Evolutionary conservation across 2,888 invertebrate species (phyloP), one percentile per base, ranked within the genome.

Genomic region (Cheilosia scutellata): DNA sequence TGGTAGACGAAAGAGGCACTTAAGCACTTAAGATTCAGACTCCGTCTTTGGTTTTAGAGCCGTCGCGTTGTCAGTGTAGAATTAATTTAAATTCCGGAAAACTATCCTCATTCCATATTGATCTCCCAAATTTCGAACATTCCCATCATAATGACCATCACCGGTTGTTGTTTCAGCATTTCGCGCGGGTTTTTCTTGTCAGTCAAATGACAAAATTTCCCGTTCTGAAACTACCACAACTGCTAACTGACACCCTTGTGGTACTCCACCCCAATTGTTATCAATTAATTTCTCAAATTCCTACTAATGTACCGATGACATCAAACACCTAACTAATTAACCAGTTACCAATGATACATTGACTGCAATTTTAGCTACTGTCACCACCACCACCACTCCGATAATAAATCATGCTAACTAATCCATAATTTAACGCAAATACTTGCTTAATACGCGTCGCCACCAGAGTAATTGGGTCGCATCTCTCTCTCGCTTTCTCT

Each of bases 371-470:
- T 13, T 5, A 31, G 49, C 49, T 20, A 20, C 6, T 49, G 11
- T 49, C 49, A 11, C 27, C 33, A 13, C 16, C 51, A 62, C 49
- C 4, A 33, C 9, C 25, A 27, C 63, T 47, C 47, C 58, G 66
- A 77, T 72, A 82, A 82, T 86, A 72, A 82, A 86, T 86, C 82
- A 82, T 82, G 82, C 86, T 77, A 86, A 82, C 82, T 86, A 82
- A 82, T 77, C 82, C 86, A 77, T 86, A 82, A 86, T 82, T 86
- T 77, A 82, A 74, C 57, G 66, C 72, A 86, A 86, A 86, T 82
- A 86, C 86, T 86, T 82, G 63, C 82, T 82, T 72, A 77, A 82
- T 72, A 86, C 80, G 83, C 7, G 11, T 11, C 33, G 60, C 77
- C 82, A 47, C 80, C 80, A 72, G 33, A 11, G 76, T 53, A 76